phyloP scores from a whole-genome alignment of 2,797 vertebrate species.

The Danio aesculapii region DNA sequence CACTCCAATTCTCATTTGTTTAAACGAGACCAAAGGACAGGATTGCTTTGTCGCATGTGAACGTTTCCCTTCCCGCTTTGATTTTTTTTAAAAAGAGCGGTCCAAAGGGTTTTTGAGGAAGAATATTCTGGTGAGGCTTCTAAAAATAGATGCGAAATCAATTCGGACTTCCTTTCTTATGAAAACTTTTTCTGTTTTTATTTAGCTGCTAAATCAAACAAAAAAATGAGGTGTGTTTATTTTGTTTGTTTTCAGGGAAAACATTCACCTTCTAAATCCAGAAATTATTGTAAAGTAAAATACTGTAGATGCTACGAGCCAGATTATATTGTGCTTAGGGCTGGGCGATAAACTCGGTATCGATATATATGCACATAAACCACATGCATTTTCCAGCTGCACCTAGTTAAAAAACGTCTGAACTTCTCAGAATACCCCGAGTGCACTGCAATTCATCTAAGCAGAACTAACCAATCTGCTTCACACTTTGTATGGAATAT shows the following conservation, averaged over 20 bases:
- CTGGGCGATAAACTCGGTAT: too few relatives aligned
- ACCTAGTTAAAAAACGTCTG: too few relatives aligned
- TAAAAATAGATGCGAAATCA: constrained; percentile 23
- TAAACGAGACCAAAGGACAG: constrained; percentile 38
- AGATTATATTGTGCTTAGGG: background rate
- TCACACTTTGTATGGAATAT: too few relatives aligned
- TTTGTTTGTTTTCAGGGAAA: constrained; percentile 39
- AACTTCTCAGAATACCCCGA: too few relatives aligned
- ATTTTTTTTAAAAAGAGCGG: constrained; percentile 8
- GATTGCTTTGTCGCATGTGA: background rate
- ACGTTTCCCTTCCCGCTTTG: constrained; percentile 12
- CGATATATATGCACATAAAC: too few relatives aligned
- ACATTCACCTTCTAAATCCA: background rate
- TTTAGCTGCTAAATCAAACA: constrained; percentile 11
- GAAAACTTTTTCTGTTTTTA: constrained; percentile 18
- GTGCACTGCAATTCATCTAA: too few relatives aligned
- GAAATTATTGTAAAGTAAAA: background rate
- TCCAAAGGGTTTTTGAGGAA: background rate
- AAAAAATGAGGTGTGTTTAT: constrained; percentile 40
- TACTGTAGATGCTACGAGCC: background rate
- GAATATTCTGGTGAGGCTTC: background rate
- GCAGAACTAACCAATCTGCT: too few relatives aligned
- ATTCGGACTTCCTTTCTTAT: constrained; percentile 15
- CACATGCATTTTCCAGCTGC: too few relatives aligned
- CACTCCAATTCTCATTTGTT: constrained; percentile 47